Evolutionary conservation across 2,113 vertebrate species (phyloP), one percentile per base, ranked within the genome.

Genomic region (Notiomystis cincta): DNA sequence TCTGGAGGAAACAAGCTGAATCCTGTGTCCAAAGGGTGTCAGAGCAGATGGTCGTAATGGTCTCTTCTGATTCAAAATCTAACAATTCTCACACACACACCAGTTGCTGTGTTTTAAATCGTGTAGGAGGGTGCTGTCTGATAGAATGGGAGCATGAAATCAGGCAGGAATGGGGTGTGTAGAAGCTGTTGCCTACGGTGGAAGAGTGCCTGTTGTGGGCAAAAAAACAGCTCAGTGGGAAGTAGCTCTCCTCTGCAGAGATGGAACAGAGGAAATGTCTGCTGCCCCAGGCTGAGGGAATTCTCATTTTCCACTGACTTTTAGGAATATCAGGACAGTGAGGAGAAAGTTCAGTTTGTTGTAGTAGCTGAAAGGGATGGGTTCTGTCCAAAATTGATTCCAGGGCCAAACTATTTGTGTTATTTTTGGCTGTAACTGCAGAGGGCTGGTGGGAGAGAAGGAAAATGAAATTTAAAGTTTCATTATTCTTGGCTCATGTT

Each of bases 121-220:
- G 10, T 89, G 91, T 96, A 84, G 95, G 94, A 95, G 93, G 89
- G 53, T 8, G 8, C 53, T 91, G 75, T 93, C 91, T 91, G 94
- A 42, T 94, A 92, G 93, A 96, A 97, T 93, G 95, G 77, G 91
- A 97, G 93, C 96, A 79, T 97, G 91, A 96, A 96, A 97, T 96
- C 77, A 79, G 77, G 48, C 48, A 97, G 93, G 95, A 96, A 94
- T 95, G 64, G 94, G 82, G 78, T 82, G 54, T 94, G 93, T 85
- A 72, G 94, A 72, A 69, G 50, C 81, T 33, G 2, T 45, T 93
- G 78, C 70, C 56, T 79, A 35, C 0, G 0, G 66, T 94, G 87
- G 70, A 89, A 87, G 70, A 72, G 65, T 69, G 91, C 57, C 88
- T 91, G 53, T 69, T 85, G 22, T 7, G 4, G 33, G 27, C 7